Conservation (phyloP, 2,113 vertebrate species). For the Neodontobutis hainanensis region DNA sequence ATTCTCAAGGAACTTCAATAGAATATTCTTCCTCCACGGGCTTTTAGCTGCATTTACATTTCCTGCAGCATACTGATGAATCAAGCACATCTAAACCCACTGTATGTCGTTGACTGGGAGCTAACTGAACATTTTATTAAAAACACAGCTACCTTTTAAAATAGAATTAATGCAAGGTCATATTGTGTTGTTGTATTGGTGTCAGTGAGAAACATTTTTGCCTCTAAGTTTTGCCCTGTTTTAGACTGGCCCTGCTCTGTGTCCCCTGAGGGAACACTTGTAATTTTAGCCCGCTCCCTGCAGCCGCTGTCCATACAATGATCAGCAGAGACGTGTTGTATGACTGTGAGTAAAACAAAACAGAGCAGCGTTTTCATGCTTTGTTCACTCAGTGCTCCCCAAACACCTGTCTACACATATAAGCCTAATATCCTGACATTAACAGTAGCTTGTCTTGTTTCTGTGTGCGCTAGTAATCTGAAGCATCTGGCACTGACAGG, state of each 20-base stretch:
- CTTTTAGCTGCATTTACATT: slow-evolving; percentile 12
- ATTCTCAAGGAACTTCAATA: slow-evolving; percentile 11
- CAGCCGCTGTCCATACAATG: background rate
- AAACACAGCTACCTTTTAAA: too few species aligned
- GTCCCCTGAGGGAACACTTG: too few species aligned
- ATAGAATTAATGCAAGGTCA: too few species aligned
- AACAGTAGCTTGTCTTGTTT: background rate
- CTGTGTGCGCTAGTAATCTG: slow-evolving; percentile 1
- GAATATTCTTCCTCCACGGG: slow-evolving; percentile 12
- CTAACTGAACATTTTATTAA: too few species aligned
- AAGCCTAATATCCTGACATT: background rate
- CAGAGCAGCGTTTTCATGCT: background rate
- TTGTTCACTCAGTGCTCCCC: background rate
- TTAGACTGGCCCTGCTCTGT: too few species aligned
- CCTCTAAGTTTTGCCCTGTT: too few species aligned
- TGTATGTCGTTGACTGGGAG: background rate
- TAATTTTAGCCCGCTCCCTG: too few species aligned
- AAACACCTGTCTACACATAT: background rate
- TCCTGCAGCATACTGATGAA: slow-evolving; percentile 3
- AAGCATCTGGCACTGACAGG: background rate
- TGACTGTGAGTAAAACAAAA: background rate
- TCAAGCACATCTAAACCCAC: background rate
- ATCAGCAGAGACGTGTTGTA: background rate
- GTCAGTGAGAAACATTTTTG: background rate
- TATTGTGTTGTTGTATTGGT: background rate